phyloP scores from a whole-genome alignment of 2,113 vertebrate species.

The Donacobius atricapilla region DNA sequence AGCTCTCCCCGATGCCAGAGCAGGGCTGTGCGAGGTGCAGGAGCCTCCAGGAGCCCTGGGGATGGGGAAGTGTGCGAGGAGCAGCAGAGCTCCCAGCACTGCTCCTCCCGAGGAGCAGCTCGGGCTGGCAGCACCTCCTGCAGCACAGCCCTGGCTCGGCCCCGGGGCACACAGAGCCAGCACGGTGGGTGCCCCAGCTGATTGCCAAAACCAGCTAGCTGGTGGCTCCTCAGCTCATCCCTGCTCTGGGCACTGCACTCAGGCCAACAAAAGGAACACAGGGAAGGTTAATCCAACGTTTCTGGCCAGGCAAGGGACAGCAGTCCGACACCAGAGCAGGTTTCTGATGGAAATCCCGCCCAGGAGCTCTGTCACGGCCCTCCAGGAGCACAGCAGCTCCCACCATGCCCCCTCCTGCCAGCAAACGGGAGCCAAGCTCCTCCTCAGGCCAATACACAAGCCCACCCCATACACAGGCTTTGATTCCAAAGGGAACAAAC shows the following conservation, averaged over 20 bases:
- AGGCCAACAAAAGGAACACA: not conserved
- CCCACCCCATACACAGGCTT: accelerated
- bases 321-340: too few relatives aligned
- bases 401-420: not conserved
- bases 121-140: not conserved
- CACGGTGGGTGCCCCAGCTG: accelerated
- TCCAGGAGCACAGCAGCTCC: not conserved
- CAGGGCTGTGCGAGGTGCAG: not conserved
- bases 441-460: not conserved
- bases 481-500: not conserved
- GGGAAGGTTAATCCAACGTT: accelerated
- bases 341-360: accelerated
- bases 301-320: accelerated
- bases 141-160: not conserved
- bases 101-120: not conserved
- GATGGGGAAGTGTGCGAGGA: not conserved
- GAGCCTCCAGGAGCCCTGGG: not conserved
- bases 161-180: not conserved
- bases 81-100: not conserved
- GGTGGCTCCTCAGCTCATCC: not conserved
- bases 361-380: not conserved
- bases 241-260: not conserved
- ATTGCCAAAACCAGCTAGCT: not conserved
- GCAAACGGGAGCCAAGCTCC: not conserved
- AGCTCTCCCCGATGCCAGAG: not conserved